Percentiles rank a stretch among this genome's conserved stretches.
phyloP scores from a whole-genome alignment of 2,888 invertebrate genomes.

The Dolichopus griseipennis region DNA sequence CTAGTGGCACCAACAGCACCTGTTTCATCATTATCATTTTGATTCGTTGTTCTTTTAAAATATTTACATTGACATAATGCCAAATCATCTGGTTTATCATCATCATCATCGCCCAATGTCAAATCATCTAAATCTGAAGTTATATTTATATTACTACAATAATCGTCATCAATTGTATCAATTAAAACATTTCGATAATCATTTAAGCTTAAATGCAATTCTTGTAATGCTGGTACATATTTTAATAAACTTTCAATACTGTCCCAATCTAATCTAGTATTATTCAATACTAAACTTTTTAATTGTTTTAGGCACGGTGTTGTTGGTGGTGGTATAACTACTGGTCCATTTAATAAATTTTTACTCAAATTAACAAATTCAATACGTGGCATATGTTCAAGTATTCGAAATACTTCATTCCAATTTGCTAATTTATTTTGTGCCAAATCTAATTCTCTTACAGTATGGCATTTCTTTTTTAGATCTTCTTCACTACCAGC shows the following conservation, averaged over 20 bases:
- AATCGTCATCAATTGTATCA: conserved; percentile 41
- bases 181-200: conserved; percentile 71
- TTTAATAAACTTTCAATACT: conserved; percentile 68
- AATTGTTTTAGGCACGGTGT: conserved; percentile 48
- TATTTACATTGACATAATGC: conserved; percentile 14
- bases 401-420: conserved; percentile 81
- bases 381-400: conserved; percentile 79
- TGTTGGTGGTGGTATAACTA: conserved; percentile 43
- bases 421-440: conserved; percentile 84
- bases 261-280: conserved; percentile 78
- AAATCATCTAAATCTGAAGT: conserved; percentile 23
- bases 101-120: conserved; percentile 22
- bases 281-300: conserved; percentile 75
- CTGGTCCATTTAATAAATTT: conserved; percentile 67
- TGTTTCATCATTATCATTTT: conserved; percentile 9
- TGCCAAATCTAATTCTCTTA: conserved; percentile 89
- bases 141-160: conserved; percentile 12
- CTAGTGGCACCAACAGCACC: background rate
- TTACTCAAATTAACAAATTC: conserved; percentile 88
- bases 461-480: conserved; percentile 74
- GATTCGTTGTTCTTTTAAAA: conserved; percentile 6
- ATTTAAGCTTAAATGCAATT: conserved; percentile 86
- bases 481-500: conserved; percentile 76
- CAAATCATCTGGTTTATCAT: conserved; percentile 22
- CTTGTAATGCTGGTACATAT: conserved; percentile 71